These are phyloP conservation scores for Allophyes oxyacanthae DNA, from an alignment of 2,888 invertebrate genomes.

Conservation along the genomic window DNA sequence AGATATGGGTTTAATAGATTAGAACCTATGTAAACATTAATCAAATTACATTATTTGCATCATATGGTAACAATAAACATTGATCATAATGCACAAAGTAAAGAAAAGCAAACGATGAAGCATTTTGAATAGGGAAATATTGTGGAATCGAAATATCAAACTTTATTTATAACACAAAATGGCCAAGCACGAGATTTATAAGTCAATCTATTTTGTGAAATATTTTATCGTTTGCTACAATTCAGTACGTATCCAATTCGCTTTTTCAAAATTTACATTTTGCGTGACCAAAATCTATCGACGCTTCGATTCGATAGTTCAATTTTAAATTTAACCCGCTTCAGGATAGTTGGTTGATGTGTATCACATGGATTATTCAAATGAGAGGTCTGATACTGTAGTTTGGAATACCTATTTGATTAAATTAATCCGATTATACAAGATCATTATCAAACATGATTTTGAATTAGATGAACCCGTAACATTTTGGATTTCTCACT, in stretches of 20 bases:
- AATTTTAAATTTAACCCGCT: constrained; percentile 45
- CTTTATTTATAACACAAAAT: constrained; percentile 34
- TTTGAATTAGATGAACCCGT: too few relatives aligned
- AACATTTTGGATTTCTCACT: too few relatives aligned
- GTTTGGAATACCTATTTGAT: neutral
- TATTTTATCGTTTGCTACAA: constrained; percentile 53
- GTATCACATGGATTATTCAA: constrained; percentile 28
- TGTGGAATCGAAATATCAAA: constrained; percentile 15
- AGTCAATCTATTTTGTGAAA: constrained; percentile 56
- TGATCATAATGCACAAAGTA: neutral
- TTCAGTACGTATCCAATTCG: constrained; percentile 40
- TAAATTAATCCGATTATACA: too few relatives aligned
- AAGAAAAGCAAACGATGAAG: neutral
- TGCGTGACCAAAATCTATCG: constrained; percentile 55
- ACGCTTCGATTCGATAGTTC: constrained; percentile 28
- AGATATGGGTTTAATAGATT: too few relatives aligned
- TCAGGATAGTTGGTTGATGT: constrained; percentile 21
- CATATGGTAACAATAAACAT: too few relatives aligned
- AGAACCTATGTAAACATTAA: too few relatives aligned
- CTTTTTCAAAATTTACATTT: constrained; percentile 53
- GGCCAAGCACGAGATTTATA: constrained; percentile 50
- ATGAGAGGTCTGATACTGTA: constrained; percentile 12
- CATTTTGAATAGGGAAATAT: neutral
- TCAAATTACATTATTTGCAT: too few relatives aligned
- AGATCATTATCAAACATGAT: too few relatives aligned